These are phyloP conservation scores for Papilio protenor DNA, from an alignment of 2,888 invertebrate species.

Conservation along the genomic window DNA sequence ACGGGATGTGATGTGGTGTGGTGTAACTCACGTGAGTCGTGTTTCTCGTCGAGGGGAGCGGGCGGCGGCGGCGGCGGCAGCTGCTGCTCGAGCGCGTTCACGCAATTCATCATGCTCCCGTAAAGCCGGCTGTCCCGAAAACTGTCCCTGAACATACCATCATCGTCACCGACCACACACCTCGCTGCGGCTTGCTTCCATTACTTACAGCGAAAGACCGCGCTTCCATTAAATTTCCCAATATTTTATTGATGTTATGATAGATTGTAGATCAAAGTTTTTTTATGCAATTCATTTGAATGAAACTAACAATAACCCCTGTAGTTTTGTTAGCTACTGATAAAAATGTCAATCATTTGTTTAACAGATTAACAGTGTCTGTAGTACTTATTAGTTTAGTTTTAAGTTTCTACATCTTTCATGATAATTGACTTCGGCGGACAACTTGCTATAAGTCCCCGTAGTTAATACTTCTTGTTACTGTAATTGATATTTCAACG, in stretches of 20 bases:
- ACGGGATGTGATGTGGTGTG: slow-evolving; percentile 6
- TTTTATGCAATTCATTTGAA: not conserved
- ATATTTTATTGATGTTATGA: not conserved
- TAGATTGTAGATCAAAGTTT: not conserved
- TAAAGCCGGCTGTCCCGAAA: slow-evolving; percentile 96
- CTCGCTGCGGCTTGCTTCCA: not conserved
- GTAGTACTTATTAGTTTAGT: not conserved
- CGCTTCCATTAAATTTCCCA: not conserved
- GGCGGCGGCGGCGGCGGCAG: slow-evolving; percentile 88
- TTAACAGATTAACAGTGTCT: not conserved
- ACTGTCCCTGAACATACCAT: slow-evolving; percentile 88
- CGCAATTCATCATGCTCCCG: slow-evolving; percentile 98
- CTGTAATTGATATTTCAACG: not conserved
- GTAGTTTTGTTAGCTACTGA: not conserved
- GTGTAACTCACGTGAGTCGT: slow-evolving; percentile 45
- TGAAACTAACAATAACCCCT: not conserved
- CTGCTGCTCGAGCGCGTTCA: slow-evolving; percentile 96
- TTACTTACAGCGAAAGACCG: not conserved
- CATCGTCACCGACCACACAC: slow-evolving; percentile 44
- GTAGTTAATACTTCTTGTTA: not conserved
- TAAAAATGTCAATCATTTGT: not conserved
- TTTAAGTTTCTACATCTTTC: not conserved
- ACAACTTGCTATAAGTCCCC: not conserved
- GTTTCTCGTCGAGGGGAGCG: slow-evolving; percentile 77
- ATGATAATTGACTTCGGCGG: not conserved